phyloP scores from a whole-genome alignment of 2,113 vertebrate species.

The Chloropsis hardwickii region DNA sequence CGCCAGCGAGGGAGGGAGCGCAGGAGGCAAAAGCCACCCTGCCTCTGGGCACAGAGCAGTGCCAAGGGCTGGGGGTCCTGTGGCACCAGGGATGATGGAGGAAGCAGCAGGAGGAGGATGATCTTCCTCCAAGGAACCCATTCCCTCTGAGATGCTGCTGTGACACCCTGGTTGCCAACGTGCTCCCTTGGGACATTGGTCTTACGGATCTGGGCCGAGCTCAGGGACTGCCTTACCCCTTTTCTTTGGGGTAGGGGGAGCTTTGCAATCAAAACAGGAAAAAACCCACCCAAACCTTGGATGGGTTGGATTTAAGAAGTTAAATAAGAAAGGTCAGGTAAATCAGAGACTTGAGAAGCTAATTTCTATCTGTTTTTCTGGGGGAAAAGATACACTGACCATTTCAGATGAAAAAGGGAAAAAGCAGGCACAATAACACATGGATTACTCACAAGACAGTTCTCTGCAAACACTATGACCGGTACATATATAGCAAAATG shows the following conservation, averaged over 20 bases:
- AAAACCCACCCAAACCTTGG: not conserved
- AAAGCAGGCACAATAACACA: not conserved
- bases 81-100: not conserved
- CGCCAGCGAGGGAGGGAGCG: not conserved
- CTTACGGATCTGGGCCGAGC: not conserved
- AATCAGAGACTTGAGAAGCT: not conserved
- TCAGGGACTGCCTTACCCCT: accelerated
- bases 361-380: not conserved
- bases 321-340: not conserved
- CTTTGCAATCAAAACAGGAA: not conserved
- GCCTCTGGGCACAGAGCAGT: not conserved
- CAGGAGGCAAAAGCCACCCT: not conserved
- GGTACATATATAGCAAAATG: constrained; percentile 70
- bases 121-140: not conserved
- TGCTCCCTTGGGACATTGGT: too few species aligned
- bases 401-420: not conserved
- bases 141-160: not conserved
- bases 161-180: accelerated
- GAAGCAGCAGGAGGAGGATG: not conserved
- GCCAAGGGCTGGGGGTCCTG: not conserved
- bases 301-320: not conserved
- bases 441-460: not conserved
- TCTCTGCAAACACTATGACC: constrained; percentile 45
- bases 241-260: not conserved
- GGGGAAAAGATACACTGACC: not conserved